These are phyloP conservation scores for Zaprionus lachaisei DNA, from an alignment of 1,140 invertebrate genomes.

Conservation along the genomic window DNA sequence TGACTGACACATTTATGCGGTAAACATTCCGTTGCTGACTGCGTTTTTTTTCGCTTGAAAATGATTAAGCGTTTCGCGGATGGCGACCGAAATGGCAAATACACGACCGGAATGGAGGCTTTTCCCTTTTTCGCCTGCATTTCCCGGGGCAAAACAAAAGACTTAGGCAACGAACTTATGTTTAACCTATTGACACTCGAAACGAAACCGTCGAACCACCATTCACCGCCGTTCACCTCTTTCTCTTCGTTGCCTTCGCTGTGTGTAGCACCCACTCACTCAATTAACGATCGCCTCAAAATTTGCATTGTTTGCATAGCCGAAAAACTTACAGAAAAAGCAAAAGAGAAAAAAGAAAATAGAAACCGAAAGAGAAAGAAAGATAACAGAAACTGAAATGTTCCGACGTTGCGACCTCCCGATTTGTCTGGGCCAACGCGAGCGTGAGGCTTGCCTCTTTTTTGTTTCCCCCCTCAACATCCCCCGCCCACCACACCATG, in stretches of 20 bases:
- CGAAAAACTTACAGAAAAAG: constrained; percentile 3
- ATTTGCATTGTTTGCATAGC: constrained; percentile 69
- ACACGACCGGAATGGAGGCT: background rate
- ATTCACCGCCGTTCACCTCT: constrained; percentile 7
- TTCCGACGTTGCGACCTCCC: constrained; percentile 55
- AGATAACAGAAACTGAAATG: constrained; percentile 31
- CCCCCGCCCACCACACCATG: background rate
- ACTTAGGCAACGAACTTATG: constrained; percentile 75
- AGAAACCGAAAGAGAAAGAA: background rate
- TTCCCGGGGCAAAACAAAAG: constrained; percentile 26
- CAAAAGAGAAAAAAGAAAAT: constrained; percentile 3
- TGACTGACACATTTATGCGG: constrained; percentile 42
- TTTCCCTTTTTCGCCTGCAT: constrained; percentile 21
- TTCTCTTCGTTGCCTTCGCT: constrained; percentile 7
- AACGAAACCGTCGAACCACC: constrained; percentile 28
- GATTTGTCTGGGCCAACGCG: constrained; percentile 55
- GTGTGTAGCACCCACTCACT: constrained; percentile 32
- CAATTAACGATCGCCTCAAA: constrained; percentile 43
- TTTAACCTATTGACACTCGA: constrained; percentile 76
- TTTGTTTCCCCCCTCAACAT: background rate
- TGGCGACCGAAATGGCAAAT: constrained; percentile 2
- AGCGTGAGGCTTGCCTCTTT: constrained; percentile 55
- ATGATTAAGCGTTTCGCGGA: constrained; percentile 34
- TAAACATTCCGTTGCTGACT: constrained; percentile 36
- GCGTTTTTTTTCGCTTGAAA: constrained; percentile 20